Base-by-base conservation (phyloP, 2,888 invertebrate species). In the Melolontha melolontha region DNA sequence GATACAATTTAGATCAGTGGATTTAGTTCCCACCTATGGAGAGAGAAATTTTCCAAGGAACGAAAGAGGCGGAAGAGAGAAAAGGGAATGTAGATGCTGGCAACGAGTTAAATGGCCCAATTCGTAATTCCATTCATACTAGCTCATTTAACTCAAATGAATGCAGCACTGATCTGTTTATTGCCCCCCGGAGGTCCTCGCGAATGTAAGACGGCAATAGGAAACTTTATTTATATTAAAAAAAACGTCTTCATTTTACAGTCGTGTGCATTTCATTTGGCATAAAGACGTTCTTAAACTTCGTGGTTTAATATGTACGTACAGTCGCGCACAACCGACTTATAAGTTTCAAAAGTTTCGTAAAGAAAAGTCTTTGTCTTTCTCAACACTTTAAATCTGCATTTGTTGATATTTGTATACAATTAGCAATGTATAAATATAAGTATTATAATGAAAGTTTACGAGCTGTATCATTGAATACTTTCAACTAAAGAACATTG, bases 91-190 rank as follows among this genome's bases (percentile, higher is more conserved):
- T 44, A 27, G 44, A 57, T 57, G 42, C 57, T 42, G 42, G 42
- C 41, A 57, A 44, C 42, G 42, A 40, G 59, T 62, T 66, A 66
- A 66, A 66, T 66, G 66, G 66, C 17, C 66, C 66, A 66, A 66
- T 66, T 59, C 66, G 59, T 66, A 66, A 66, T 66, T 59, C 59
- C 59, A 66, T 66, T 66, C 66, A 66, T 66, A 66, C 59, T 66
- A 59, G 66, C 66, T 66, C 66, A 66, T 66, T 66, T 66, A 66
- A 66, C 66, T 51, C 66, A 62, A 66, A 66, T 66, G 66, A 66
- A 66, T 66, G 66, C 66, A 57, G 59, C 66, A 41, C 50, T 57
- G 66, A 66, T 66, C 66, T 66, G 66, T 66, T 66, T 66, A 66
- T 66, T 66, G 66, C 59, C 42, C 59, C 66, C 54, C 64, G 47